Percentiles rank a stretch among this genome's conserved stretches.
Conservation (phyloP, 2,113 vertebrate genomes). For the Charadrius vociferus region DNA sequence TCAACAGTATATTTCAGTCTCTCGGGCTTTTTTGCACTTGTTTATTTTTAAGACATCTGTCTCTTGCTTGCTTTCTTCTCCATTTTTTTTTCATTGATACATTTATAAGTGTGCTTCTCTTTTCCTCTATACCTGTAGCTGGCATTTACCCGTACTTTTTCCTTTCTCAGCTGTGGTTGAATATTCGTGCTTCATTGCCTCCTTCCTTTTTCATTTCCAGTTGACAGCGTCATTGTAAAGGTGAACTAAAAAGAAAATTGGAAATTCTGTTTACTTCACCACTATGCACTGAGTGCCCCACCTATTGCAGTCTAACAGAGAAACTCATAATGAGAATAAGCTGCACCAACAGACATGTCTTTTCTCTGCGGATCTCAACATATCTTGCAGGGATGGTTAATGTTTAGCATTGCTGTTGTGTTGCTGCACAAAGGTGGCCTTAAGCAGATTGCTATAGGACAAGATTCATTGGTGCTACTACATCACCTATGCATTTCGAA, state of each 20-base stretch:
- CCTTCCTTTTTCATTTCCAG: slow-evolving; percentile 44
- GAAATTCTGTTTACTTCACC: slow-evolving; percentile 24
- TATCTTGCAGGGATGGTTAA: background rate
- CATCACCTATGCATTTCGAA: background rate
- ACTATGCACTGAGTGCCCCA: background rate
- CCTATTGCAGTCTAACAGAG: background rate
- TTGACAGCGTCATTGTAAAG: slow-evolving; percentile 47
- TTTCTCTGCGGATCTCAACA: background rate
- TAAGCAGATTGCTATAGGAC: background rate
- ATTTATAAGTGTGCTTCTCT: background rate
- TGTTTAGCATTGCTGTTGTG: background rate
- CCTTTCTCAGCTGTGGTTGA: background rate
- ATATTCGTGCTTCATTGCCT: slow-evolving; percentile 39
- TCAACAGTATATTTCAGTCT: background rate
- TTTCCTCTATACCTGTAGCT: background rate
- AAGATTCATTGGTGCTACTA: background rate
- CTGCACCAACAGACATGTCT: background rate
- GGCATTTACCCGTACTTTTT: background rate
- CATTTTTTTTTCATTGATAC: background rate
- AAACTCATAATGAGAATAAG: background rate
- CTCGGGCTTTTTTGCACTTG: background rate
- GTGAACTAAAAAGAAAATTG: slow-evolving; percentile 50
- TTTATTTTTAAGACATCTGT: background rate
- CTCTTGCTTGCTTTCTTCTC: background rate
- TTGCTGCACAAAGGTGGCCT: background rate